Evolutionary conservation across 1,140 invertebrate species (phyloP), one percentile per base, ranked within the genome.

Genomic region (Odontomachus brunneus): DNA sequence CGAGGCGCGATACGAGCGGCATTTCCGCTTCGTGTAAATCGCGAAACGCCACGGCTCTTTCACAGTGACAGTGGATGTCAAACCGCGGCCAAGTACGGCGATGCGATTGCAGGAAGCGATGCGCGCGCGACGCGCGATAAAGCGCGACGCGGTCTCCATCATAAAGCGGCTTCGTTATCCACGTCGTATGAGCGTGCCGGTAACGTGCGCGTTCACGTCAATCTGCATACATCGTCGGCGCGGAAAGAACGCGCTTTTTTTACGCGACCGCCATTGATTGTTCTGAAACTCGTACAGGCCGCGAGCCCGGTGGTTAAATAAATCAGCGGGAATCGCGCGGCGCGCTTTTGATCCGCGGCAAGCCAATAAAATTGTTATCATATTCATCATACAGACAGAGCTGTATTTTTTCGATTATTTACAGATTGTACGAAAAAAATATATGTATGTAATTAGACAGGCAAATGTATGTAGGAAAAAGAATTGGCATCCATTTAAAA

Each of bases 41-140:
- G 72, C 78, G 48, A 66, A 75, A 85, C 83, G 48, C 51, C 53
- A 59, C n/a, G 22, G 81, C 65, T 82, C 67, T 66, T 83, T 65
- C 60, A 66, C 60, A 0, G 44, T 66, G 44, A 65, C 67, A 53
- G 67, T 49, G 72, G 67, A 87, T 62, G 82, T 65, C 55, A 84
- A 67, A 80, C 60, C 67, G 69, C 17, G 49, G 17, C 55, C 26
- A 73, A 80, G 69, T 84, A 76, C 66, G 48, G 44, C 26, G 62
- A 62, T 63, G 84, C 87, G 88, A 91, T 91, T 91, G 85, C 89
- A 85, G 88, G 86, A 91, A 90, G 83, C 78, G 49, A 82, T 57
- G 84, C 66, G 69, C 63, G 65, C 63, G 74, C 83, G 78, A 72
- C 60, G 81, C 72, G 57, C 67, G 83, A 91, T 90, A 84, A 89